Conservation (phyloP, 2,888 invertebrate species). For the Deilephila elpenor region DNA sequence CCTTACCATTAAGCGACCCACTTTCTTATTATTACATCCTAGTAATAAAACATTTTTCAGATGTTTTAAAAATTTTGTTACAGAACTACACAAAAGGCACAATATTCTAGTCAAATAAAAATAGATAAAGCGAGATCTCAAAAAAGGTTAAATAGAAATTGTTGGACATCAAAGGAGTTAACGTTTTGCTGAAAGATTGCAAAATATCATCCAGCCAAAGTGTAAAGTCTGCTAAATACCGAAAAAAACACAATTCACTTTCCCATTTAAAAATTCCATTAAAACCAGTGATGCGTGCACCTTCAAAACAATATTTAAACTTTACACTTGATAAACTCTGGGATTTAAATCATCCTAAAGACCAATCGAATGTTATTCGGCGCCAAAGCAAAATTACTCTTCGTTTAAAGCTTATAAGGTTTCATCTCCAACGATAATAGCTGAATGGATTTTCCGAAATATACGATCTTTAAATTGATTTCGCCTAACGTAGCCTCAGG, state of each 20-base stretch:
- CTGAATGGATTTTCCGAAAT: constrained; percentile 5
- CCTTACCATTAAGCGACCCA: too few species aligned
- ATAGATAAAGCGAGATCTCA: background rate
- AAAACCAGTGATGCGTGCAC: constrained; percentile 22
- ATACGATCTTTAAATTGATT: constrained; percentile 30
- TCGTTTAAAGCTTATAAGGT: background rate
- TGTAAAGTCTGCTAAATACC: constrained; percentile 2
- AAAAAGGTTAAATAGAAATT: background rate
- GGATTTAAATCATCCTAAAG: constrained; percentile 24
- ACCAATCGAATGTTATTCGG: background rate
- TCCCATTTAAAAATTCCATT: constrained; percentile 27
- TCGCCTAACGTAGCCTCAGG: constrained; percentile 24
- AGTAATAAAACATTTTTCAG: too few species aligned
- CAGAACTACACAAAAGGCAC: too few species aligned
- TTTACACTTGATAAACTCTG: constrained; percentile 25
- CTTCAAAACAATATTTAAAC: constrained; percentile 30
- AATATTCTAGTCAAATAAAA: too few species aligned
- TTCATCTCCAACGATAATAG: background rate
- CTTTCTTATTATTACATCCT: too few species aligned
- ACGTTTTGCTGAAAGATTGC: background rate
- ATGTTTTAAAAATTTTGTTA: too few species aligned
- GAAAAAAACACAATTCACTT: constrained; percentile 14
- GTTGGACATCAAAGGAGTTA: background rate
- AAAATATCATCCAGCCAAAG: background rate
- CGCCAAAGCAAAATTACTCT: background rate